Evolutionary conservation across 2,113 vertebrate species (phyloP), one percentile per base, ranked within the genome.

Genomic region (Ptychochromis oligacanthus): DNA sequence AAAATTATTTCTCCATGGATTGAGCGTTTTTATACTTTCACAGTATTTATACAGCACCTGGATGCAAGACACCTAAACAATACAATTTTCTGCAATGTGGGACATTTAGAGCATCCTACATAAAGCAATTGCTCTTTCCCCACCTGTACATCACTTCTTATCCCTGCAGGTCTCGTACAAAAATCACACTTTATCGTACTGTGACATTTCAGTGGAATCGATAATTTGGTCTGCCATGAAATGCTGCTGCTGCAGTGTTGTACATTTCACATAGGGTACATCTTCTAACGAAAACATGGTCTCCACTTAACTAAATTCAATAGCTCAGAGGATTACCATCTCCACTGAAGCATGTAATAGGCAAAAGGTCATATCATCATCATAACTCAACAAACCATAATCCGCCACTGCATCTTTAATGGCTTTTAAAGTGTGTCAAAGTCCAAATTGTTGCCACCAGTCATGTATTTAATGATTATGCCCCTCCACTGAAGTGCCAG

Each of bases 371-470:
- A 86, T 49, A 84, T 84, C 79, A 84, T 91, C 87, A 89, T 92
- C 87, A 90, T 90, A 92, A 89, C 80, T 91, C 88, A 87, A 87
- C 88, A 85, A 85, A 87, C 91, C 82, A 79, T 92, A 88, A 91
- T 89, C 85, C 31, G 11, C 59, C 20, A 4, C 79, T 76, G 64
- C 75, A 79, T 87, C 85, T 90, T 92, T 87, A 91, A 91, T 90
- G 88, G 88, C 79, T 88, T 93, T 89, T 87, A 91, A 94, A 93
- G 83, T 91, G 84, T 93, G 90, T 89, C 80, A 81, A 81, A 82
- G 82, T 80, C 81, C 11, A 26, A 92, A 67, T 64, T 61, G 43
- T 76, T 36, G 82, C 67, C 75, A 88, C 83, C 76, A 61, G 81
- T 89, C 81, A 36, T 67, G 22, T 83, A 87, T 82, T 76, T 84